A percentile compares a stretch with the other conserved stretches of the same genome.
phyloP scores from a whole-genome alignment of 2,797 vertebrate species.

The Gymnopithys bicolor region DNA sequence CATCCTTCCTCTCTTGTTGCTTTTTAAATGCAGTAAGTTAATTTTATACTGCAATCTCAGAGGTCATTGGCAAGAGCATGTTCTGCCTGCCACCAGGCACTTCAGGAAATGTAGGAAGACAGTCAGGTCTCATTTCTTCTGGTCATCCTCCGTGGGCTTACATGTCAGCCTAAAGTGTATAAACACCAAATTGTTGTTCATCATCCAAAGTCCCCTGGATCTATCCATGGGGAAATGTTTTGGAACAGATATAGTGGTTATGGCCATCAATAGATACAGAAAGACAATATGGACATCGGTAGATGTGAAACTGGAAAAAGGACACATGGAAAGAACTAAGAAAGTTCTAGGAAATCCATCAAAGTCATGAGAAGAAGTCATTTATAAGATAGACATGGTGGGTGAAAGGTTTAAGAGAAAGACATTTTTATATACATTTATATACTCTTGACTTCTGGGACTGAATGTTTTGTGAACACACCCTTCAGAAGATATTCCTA shows the following conservation, averaged over 20 bases:
- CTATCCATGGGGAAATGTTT: not conserved
- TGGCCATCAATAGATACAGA: not conserved
- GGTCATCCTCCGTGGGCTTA: conserved; percentile 1
- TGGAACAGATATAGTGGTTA: not conserved
- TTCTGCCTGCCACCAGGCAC: conserved; percentile 5
- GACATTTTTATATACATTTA: not conserved
- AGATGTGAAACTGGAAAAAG: not conserved
- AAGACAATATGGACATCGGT: not conserved
- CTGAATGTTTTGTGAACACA: not conserved
- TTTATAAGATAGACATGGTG: not conserved
- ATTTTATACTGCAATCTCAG: conserved; percentile 41
- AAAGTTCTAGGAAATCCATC: not conserved
- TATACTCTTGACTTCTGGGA: not conserved
- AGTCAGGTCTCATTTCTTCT: conserved; percentile 20
- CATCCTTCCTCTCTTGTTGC: conserved; percentile 54
- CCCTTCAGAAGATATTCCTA: not conserved
- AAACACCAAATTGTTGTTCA: not conserved
- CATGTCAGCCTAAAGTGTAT: not conserved
- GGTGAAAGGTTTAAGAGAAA: not conserved
- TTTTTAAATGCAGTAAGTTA: conserved; percentile 46
- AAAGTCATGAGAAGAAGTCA: not conserved
- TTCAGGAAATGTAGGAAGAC: conserved; percentile 38
- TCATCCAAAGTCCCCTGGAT: not conserved
- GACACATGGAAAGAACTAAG: not conserved
- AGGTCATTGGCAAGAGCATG: conserved; percentile 30